Percentiles rank a stretch among this genome's conserved stretches.
Conservation (phyloP, 2,888 invertebrate species). For the Hemicrepidius hirtus region DNA sequence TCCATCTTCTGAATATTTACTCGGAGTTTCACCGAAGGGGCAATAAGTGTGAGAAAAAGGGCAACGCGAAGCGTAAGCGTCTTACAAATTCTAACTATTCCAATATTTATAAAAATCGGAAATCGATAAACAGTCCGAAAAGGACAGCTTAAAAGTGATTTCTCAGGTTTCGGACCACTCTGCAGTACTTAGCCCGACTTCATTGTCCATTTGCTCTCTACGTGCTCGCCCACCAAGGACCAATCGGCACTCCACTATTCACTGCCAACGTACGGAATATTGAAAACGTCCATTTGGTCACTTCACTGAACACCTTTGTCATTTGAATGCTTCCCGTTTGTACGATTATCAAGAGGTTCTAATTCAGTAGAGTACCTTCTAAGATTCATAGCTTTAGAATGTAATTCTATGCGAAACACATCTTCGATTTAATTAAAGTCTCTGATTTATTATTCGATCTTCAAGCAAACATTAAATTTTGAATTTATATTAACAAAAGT, state of each 20-base stretch:
- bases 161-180: slow-evolving; percentile 38
- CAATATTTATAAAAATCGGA: slow-evolving; percentile 42
- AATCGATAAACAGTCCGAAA: slow-evolving; percentile 35
- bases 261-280: slow-evolving; percentile 26
- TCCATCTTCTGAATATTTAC: slow-evolving; percentile 28
- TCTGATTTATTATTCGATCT: too few relatives aligned
- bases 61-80: not conserved
- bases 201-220: slow-evolving; percentile 40
- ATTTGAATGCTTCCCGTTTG: slow-evolving; percentile 11
- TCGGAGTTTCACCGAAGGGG: not conserved
- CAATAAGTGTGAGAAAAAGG: not conserved
- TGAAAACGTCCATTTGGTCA: slow-evolving; percentile 40
- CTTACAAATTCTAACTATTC: slow-evolving; percentile 40
- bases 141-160: slow-evolving; percentile 41
- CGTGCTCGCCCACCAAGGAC: slow-evolving; percentile 35
- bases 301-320: slow-evolving; percentile 24
- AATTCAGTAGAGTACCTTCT: too few relatives aligned
- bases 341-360: not conserved
- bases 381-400: too few relatives aligned
- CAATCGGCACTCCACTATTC: slow-evolving; percentile 38
- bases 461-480: too few relatives aligned
- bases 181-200: slow-evolving; percentile 34
- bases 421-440: too few relatives aligned
- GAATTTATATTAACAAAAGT: too few relatives aligned
- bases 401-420: too few relatives aligned